These are phyloP conservation scores for Petromus typicus DNA, from an alignment of 2,113 vertebrate genomes.

Conservation along the genomic window DNA sequence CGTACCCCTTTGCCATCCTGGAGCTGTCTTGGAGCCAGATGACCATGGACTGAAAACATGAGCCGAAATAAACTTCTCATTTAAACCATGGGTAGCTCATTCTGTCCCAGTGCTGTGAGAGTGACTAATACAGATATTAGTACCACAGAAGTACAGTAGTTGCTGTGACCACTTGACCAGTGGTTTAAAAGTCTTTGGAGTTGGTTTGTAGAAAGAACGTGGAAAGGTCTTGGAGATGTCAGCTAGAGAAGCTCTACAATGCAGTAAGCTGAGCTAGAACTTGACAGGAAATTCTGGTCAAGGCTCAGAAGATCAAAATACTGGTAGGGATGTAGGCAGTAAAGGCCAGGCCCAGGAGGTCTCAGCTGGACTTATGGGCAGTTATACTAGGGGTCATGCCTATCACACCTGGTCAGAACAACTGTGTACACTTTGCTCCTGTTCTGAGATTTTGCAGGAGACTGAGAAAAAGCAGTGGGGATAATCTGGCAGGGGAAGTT, in stretches of 20 bases:
- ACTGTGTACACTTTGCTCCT: no score
- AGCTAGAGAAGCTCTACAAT: background rate
- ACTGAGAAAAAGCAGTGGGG: no score
- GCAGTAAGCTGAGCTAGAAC: background rate
- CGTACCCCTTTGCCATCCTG: background rate
- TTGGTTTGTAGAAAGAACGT: background rate
- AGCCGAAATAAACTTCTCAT: background rate
- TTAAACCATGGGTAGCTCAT: background rate
- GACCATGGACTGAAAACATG: background rate
- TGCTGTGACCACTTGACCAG: background rate
- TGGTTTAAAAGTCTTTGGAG: background rate
- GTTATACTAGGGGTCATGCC: background rate
- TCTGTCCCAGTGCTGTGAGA: background rate
- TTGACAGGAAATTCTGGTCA: background rate
- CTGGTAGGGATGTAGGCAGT: background rate
- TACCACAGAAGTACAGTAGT: background rate
- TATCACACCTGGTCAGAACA: background rate
- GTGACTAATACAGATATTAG: background rate
- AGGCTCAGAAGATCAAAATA: background rate
- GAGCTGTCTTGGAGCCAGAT: background rate
- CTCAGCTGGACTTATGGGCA: background rate
- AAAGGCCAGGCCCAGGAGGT: background rate
- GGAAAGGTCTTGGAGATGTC: background rate
- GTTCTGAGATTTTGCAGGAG: no score
- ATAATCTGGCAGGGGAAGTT: no score